Evolutionary conservation across 2,113 vertebrate species (phyloP).

Genomic region (Sapajus apella): DNA sequence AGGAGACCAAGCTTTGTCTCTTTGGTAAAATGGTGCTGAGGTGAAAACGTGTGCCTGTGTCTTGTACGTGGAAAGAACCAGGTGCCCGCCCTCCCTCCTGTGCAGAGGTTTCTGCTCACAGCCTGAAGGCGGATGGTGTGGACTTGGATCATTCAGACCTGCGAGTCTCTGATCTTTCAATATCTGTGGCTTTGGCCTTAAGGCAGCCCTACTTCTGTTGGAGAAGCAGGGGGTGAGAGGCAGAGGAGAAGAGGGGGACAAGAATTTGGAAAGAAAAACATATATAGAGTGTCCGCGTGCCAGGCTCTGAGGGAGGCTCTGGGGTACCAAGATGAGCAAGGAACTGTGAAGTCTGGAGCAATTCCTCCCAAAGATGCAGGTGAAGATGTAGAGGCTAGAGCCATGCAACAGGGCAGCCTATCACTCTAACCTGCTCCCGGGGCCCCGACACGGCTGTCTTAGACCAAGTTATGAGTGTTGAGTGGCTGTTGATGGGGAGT

Average conservation of each 20-base stretch:
- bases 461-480: accelerated
- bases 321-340: background rate
- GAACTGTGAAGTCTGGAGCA: accelerated
- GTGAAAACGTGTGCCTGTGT: accelerated
- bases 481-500: accelerated
- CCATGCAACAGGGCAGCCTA: accelerated
- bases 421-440: accelerated
- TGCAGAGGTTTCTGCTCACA: background rate
- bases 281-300: accelerated
- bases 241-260: accelerated
- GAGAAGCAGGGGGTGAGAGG: background rate
- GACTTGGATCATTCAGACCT: background rate
- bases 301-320: background rate
- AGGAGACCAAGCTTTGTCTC: background rate
- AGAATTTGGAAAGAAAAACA: background rate
- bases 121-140: background rate
- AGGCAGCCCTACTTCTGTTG: background rate
- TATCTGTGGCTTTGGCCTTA: background rate
- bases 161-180: background rate
- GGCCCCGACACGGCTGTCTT: accelerated
- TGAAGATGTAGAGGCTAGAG: background rate
- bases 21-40: background rate
- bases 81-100: accelerated
- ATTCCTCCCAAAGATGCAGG: background rate
- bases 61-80: background rate